Evolutionary conservation across 2,797 vertebrate species (phyloP).

Genomic region (Sitta carolinensis): DNA sequence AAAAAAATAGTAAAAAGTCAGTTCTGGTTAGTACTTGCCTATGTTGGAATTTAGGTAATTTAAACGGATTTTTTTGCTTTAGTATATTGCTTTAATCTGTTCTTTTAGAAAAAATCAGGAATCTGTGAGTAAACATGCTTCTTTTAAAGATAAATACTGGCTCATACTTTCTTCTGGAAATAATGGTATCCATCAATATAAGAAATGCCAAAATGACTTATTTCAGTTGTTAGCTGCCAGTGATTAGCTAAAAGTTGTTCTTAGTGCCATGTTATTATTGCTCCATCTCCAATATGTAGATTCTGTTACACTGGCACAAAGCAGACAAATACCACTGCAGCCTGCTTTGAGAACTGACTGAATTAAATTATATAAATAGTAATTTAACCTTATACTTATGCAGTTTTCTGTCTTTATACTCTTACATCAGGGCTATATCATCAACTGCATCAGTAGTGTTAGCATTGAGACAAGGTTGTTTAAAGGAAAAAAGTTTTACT

Average conservation of each 20-base stretch:
- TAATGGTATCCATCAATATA: not conserved
- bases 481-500: not conserved
- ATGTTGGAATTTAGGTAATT: not conserved
- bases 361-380: not conserved
- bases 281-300: not conserved
- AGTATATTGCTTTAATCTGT: not conserved
- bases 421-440: not conserved
- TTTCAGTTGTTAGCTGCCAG: not conserved
- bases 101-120: not conserved
- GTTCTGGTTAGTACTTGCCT: not conserved
- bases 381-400: not conserved
- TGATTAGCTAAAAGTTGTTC: constrained; percentile 2
- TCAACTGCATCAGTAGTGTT: not conserved
- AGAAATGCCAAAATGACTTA: not conserved
- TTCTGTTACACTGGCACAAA: not conserved
- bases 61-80: not conserved
- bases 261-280: not conserved
- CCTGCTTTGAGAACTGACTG: not conserved
- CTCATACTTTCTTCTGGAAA: constrained; percentile 14
- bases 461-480: not conserved
- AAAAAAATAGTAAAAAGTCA: not conserved
- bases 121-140: constrained; percentile 13
- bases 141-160: not conserved
- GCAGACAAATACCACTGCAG: not conserved
- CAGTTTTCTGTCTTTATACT: not conserved